Evolutionary conservation across 2,113 vertebrate species (phyloP).

Genomic region (Perognathus longimembris): DNA sequence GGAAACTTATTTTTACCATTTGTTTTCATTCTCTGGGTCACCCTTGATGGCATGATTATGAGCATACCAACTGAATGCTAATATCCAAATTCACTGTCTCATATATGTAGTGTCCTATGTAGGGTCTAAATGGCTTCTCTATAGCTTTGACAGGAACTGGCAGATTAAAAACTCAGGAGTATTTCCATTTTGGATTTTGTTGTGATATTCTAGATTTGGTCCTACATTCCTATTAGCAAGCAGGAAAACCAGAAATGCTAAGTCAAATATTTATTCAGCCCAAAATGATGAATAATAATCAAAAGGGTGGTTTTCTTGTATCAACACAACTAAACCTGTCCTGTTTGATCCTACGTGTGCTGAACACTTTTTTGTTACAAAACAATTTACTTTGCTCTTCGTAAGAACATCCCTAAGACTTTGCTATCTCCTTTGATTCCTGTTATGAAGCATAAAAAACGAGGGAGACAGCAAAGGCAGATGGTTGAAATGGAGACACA

Average conservation of each 20-base stretch:
- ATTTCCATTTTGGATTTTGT: neutral
- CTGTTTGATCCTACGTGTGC: neutral
- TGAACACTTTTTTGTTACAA: neutral
- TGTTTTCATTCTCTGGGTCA: neutral
- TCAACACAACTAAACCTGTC: neutral
- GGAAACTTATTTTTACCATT: neutral
- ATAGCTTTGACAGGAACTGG: neutral
- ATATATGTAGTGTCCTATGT: neutral
- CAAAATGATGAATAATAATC: neutral
- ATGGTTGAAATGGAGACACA: neutral
- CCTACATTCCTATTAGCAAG: neutral
- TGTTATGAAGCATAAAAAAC: conserved; percentile 39
- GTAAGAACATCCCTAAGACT: neutral
- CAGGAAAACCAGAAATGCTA: neutral
- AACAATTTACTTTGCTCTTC: neutral
- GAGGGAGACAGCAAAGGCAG: neutral
- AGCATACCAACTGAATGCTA: neutral
- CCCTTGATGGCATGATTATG: neutral
- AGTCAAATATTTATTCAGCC: neutral
- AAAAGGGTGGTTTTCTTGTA: conserved; percentile 11
- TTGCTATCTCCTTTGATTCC: conserved; percentile 19
- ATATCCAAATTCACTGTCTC: neutral
- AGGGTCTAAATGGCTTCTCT: too few species aligned
- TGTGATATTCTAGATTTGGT: neutral
- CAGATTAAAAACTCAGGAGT: too few species aligned